phyloP scores from a whole-genome alignment of 2,888 invertebrate species.

The Diadromus collaris region DNA sequence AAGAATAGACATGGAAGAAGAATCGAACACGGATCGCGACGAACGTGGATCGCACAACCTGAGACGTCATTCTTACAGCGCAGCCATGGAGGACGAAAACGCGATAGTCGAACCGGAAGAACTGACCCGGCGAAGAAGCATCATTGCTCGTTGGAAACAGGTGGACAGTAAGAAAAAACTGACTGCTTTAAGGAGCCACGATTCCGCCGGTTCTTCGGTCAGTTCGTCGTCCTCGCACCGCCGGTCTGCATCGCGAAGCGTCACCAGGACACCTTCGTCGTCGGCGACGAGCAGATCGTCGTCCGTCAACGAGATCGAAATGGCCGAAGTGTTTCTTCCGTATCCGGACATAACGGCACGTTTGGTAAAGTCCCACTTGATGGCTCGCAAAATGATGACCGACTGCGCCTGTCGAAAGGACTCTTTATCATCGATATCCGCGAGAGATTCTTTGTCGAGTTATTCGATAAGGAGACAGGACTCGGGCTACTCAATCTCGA shows the following conservation, averaged over 20 bases:
- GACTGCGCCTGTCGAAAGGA: slow-evolving; percentile 59
- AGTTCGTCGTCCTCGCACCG: slow-evolving; percentile 61
- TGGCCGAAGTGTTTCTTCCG: slow-evolving; percentile 67
- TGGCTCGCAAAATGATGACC: slow-evolving; percentile 38
- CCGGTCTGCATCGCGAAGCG: slow-evolving; percentile 42
- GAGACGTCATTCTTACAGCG: slow-evolving; percentile 73
- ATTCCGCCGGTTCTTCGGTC: slow-evolving; percentile 67
- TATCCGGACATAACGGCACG: slow-evolving; percentile 63
- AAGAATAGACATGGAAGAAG: slow-evolving; percentile 44
- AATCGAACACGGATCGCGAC: slow-evolving; percentile 41
- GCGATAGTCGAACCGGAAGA: slow-evolving; percentile 62
- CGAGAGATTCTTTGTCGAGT: slow-evolving; percentile 62
- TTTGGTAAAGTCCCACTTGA: slow-evolving; percentile 49
- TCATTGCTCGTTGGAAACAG: slow-evolving; percentile 54
- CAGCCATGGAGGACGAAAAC: slow-evolving; percentile 68
- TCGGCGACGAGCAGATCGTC: slow-evolving; percentile 67
- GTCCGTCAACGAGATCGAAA: slow-evolving; percentile 65
- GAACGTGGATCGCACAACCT: slow-evolving; percentile 50
- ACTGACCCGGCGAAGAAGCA: slow-evolving; percentile 54
- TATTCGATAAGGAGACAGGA: slow-evolving; percentile 66
- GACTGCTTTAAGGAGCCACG: slow-evolving; percentile 57
- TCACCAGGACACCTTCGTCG: slow-evolving; percentile 65
- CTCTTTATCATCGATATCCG: slow-evolving; percentile 61
- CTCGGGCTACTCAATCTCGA: slow-evolving; percentile 72
- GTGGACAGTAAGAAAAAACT: slow-evolving; percentile 52